Evolutionary conservation across 1,140 invertebrate species (phyloP).

Genomic region (Goniozus legneri): DNA sequence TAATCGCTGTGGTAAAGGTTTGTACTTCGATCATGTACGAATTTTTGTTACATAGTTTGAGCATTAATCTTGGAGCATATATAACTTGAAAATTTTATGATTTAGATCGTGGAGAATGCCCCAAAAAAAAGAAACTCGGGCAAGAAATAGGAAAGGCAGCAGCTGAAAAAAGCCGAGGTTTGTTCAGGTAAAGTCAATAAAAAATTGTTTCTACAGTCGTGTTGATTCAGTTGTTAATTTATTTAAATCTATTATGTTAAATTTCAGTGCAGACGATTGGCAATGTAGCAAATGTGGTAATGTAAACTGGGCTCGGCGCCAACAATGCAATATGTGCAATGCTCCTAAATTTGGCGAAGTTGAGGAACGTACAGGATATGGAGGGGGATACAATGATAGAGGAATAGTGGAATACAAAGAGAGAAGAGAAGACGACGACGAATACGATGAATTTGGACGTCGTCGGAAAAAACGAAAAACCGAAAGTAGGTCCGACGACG

Average conservation of each 20-base stretch:
- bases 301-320: conserved; percentile 97
- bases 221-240: conserved; percentile 3
- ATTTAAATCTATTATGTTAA: conserved; percentile 5
- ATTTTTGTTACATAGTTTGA: neutral
- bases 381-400: conserved; percentile 90
- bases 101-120: conserved; percentile 60
- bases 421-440: conserved; percentile 78
- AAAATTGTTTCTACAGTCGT: conserved; percentile 7
- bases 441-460: conserved; percentile 95
- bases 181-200: conserved; percentile 61
- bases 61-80: neutral
- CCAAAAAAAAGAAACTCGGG: conserved; percentile 85
- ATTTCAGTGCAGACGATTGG: conserved; percentile 97
- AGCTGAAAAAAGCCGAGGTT: conserved; percentile 95
- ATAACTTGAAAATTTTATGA: conserved; percentile 10
- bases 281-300: conserved; percentile 99
- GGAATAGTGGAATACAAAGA: conserved; percentile 91
- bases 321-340: conserved; percentile 98
- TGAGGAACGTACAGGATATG: conserved; percentile 75
- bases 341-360: conserved; percentile 94
- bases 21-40: conserved; percentile 11
- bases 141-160: conserved; percentile 97
- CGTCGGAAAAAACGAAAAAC: conserved; percentile 72
- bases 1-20: conserved; percentile 84
- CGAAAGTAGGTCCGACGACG: conserved; percentile 48